A percentile compares a stretch with the other conserved stretches of the same genome.
These are phyloP conservation scores for Quadroppia sp. DNA, from an alignment of 2,888 invertebrate species.

Conservation along the genomic window DNA sequence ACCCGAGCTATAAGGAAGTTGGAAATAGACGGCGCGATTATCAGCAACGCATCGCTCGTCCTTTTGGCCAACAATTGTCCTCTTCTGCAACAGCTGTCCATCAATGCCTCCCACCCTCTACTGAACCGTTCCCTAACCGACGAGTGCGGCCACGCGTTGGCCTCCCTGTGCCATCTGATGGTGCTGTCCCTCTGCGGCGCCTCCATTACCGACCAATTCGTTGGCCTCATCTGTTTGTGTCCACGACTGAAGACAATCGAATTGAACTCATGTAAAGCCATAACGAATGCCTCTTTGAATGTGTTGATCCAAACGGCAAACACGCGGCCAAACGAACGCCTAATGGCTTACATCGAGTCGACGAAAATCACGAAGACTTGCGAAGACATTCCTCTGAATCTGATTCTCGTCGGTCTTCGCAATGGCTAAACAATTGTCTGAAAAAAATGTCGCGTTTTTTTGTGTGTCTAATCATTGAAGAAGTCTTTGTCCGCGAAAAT, in stretches of 20 bases:
- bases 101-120: not conserved
- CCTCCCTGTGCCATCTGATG: not conserved
- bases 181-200: not conserved
- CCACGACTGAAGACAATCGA: not conserved
- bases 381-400: not conserved
- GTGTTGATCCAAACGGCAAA: not conserved
- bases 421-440: no score
- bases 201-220: slow-evolving; percentile 8
- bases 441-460: no score
- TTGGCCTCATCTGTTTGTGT: not conserved
- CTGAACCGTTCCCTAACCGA: not conserved
- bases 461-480: no score
- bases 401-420: not conserved
- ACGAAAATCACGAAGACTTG: not conserved
- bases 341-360: not conserved
- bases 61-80: not conserved
- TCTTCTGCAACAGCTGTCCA: not conserved
- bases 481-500: no score
- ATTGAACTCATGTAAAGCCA: not conserved
- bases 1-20: not conserved
- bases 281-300: not conserved
- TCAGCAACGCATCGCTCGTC: not conserved
- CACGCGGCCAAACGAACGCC: not conserved
- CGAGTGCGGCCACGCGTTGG: not conserved
- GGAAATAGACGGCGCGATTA: not conserved